Base-by-base conservation (phyloP, 1,140 invertebrate species). In the Thrips palmi region DNA sequence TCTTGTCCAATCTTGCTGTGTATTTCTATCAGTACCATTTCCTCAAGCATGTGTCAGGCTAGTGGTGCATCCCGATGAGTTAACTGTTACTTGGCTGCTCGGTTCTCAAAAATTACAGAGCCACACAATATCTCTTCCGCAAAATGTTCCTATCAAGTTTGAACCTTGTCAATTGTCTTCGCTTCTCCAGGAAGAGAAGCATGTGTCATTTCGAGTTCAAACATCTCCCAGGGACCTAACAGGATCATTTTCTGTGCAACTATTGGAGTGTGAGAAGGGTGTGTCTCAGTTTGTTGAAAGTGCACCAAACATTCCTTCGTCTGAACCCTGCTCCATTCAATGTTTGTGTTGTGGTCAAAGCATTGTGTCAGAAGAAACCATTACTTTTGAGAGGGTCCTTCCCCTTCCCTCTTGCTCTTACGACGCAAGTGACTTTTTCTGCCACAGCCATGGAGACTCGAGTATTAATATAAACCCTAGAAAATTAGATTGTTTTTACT, bases 361-460 rank as follows among this genome's bases (percentile, higher is more conserved):
- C 21, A 24, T n/a, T 31, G 31, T 42, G 30, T 38, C 27, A 22
- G 28, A 5, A 6, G 25, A 17, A 12, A 23, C 31, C 18, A 36
- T 32, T 21, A 6, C 7, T 2, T 38, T 42, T 5, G 35, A 29
- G 7, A 11, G 41, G 19, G 29, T 42, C 25, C 33, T 42, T 10
- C 41, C 41, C 7, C 22, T 42, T 11, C 41, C 41, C 6, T 31
- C 41, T 19, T 15, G 27, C n/a, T 30, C 21, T n/a, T 37, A 28
- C 10, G 28, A 18, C 25, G 6, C 36, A 18, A 28, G 28, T 6
- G 41, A 42, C 20, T 29, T 42, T 10, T 42, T 42, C 30, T 42
- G 41, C 23, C 41, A 42, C 23, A 18, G 14, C 10, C 22, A 31
- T 24, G 15, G 21, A 17, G 10, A 38, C 30, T 30, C 29, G 24